Percentiles rank a stretch among this genome's conserved stretches.
Conservation (phyloP, 2,113 vertebrate genomes). For the Toxotes jaculatrix region DNA sequence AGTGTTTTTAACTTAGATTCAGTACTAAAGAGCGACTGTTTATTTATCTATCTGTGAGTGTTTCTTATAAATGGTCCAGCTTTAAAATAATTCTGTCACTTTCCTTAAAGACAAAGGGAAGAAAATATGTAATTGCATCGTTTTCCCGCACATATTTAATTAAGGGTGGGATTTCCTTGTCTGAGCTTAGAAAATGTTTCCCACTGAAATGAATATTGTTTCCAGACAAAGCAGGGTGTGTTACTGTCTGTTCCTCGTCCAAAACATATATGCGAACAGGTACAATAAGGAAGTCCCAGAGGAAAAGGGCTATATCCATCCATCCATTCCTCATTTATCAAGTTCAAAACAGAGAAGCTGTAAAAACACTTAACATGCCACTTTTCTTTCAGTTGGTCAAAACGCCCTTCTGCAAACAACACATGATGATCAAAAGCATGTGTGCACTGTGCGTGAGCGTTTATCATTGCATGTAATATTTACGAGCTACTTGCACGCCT, state of each 20-base stretch:
- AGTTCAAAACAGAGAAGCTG: slow-evolving; percentile 17
- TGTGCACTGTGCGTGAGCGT: slow-evolving; percentile 6
- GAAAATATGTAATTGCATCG: slow-evolving; percentile 28
- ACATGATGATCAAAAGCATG: slow-evolving; percentile 44
- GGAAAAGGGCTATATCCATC: slow-evolving; percentile 47
- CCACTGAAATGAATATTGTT: slow-evolving; percentile 64
- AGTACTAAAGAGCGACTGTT: neutral
- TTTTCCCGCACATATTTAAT: slow-evolving; percentile 52
- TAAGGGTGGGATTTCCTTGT: slow-evolving; percentile 72
- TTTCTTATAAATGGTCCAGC: neutral
- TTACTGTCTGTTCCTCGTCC: slow-evolving; percentile 59
- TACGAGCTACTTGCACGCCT: slow-evolving; percentile 31
- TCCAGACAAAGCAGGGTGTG: slow-evolving; percentile 73
- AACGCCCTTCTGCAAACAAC: neutral
- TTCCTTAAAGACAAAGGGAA: slow-evolving; percentile 30
- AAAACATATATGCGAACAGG: slow-evolving; percentile 50
- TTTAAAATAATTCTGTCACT: neutral
- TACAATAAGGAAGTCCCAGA: slow-evolving; percentile 62
- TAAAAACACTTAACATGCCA: slow-evolving; percentile 12
- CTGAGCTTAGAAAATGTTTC: slow-evolving; percentile 56
- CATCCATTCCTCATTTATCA: slow-evolving; percentile 28
- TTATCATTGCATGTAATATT: slow-evolving; percentile 4
- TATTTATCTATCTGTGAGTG: too few relatives aligned
- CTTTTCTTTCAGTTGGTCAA: neutral
- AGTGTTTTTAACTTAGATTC: slow-evolving; percentile 33